Conservation (phyloP, 2,113 vertebrate genomes). For the Chamaea fasciata region DNA sequence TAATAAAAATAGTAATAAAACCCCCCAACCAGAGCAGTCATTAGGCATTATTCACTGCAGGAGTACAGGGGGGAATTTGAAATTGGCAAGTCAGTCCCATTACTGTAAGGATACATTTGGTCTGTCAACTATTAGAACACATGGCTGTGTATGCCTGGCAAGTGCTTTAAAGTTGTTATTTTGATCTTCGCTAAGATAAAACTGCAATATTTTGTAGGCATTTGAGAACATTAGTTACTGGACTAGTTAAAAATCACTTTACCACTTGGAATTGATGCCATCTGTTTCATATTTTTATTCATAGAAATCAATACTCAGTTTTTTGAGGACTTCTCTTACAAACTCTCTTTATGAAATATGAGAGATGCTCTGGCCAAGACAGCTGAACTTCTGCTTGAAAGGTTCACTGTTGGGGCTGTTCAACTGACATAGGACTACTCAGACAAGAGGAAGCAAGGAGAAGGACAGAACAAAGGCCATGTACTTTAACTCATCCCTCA, state of each 20-base stretch:
- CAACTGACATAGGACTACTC: not conserved
- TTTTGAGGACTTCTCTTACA: not conserved
- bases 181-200: slow-evolving; percentile 48
- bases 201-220: slow-evolving; percentile 6
- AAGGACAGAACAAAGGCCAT: not conserved
- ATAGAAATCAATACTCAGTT: not conserved
- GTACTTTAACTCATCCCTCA: not conserved
- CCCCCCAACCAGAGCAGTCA: not conserved
- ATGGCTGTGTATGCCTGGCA: not conserved
- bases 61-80: not conserved
- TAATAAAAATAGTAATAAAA: not conserved
- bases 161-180: slow-evolving; percentile 17
- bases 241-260: slow-evolving; percentile 37
- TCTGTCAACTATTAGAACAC: not conserved
- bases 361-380: not conserved
- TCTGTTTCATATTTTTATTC: slow-evolving; percentile 34
- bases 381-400: not conserved
- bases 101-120: not conserved
- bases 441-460: not conserved
- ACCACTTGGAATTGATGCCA: not conserved
- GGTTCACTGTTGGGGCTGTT: not conserved
- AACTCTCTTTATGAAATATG: not conserved
- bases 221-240: slow-evolving; percentile 12
- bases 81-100: not conserved
- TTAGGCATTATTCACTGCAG: not conserved